phyloP scores from a whole-genome alignment of 2,113 vertebrate species.

The Eolophus roseicapilla region DNA sequence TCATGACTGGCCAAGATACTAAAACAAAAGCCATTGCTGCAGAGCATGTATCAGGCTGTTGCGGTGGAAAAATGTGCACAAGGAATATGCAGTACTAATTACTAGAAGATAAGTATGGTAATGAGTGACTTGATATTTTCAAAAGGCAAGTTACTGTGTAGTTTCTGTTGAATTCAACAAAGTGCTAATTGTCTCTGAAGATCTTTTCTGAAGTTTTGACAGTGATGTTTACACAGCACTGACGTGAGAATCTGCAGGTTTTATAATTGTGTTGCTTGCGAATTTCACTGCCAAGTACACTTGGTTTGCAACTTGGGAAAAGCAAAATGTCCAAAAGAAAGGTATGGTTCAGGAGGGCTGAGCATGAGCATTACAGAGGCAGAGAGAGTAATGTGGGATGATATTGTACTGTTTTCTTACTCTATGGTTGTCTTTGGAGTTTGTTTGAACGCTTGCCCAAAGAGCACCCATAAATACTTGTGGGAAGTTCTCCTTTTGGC shows the following conservation, averaged over 20 bases:
- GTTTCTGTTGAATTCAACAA: background rate
- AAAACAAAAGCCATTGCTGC: background rate
- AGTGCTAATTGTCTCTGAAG: background rate
- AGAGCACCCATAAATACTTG: constrained; percentile 19
- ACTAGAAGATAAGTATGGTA: background rate
- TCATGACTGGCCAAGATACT: background rate
- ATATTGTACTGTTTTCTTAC: background rate
- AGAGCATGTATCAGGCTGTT: background rate
- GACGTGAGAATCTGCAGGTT: background rate
- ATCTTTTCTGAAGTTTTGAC: background rate
- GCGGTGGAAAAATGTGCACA: background rate
- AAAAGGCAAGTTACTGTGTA: background rate
- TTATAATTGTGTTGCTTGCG: background rate
- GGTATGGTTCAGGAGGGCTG: background rate
- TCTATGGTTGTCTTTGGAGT: background rate
- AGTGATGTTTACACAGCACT: background rate
- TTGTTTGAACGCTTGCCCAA: background rate
- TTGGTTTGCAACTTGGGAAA: background rate
- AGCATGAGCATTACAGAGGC: background rate
- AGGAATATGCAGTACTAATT: background rate
- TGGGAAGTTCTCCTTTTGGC: background rate
- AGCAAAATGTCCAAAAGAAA: background rate
- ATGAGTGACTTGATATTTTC: background rate
- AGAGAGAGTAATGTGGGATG: background rate
- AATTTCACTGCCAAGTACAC: background rate